Evolutionary conservation across 2,113 vertebrate species (phyloP).

Genomic region (Varanus salvator): DNA sequence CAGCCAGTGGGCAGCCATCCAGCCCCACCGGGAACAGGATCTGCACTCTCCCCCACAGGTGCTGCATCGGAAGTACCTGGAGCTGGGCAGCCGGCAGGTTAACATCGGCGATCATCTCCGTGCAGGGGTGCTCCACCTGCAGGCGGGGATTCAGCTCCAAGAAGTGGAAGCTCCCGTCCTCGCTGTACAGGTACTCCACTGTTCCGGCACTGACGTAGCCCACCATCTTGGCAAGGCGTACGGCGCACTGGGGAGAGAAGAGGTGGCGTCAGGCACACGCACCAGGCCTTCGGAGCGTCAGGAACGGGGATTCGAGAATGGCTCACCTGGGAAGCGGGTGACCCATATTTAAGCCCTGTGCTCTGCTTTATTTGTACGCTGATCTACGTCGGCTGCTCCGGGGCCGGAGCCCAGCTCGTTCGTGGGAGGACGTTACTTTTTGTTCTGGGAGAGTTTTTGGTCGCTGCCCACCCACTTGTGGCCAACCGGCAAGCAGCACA

Average conservation of each 20-base stretch:
- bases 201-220: conserved; percentile 95
- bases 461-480: too few species aligned
- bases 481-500: too few species aligned
- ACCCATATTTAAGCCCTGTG: not conserved
- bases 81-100: conserved; percentile 96
- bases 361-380: not conserved
- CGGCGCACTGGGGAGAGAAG: conserved; percentile 82
- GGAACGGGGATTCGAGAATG: too few species aligned
- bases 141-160: conserved; percentile 95
- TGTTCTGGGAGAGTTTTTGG: too few species aligned
- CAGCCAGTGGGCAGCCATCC: too few species aligned
- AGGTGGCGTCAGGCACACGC: too few species aligned
- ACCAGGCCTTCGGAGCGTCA: not conserved
- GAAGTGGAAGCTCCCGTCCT: conserved; percentile 94
- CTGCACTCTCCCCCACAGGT: not conserved
- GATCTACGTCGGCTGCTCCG: not conserved
- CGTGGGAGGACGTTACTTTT: too few species aligned
- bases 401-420: too few species aligned
- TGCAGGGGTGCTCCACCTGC: conserved; percentile 98
- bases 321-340: not conserved
- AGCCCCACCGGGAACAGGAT: too few species aligned
- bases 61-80: conserved; percentile 80
- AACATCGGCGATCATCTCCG: conserved; percentile 95
- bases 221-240: conserved; percentile 92
- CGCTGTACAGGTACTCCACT: conserved; percentile 93